Percentiles rank a stretch among this genome's conserved stretches.
These are phyloP conservation scores for Pemphredon lugubris DNA, from an alignment of 2,888 invertebrate genomes.

Conservation along the genomic window DNA sequence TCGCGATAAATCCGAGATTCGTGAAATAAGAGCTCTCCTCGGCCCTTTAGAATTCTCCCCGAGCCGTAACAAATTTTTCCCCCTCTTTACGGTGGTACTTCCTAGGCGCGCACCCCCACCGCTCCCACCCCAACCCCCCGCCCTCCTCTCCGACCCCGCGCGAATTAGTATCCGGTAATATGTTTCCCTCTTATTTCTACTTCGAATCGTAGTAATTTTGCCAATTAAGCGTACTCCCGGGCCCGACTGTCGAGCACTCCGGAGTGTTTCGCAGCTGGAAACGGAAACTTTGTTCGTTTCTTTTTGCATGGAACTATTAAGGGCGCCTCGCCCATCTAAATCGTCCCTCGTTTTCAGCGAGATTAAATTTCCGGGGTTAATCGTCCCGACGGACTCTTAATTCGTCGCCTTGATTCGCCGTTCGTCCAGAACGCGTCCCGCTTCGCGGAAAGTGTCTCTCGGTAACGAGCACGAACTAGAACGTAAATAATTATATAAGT, in stretches of 20 bases:
- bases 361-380: slow-evolving; percentile 75
- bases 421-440: slow-evolving; percentile 44
- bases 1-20: slow-evolving; percentile 37
- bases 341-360: slow-evolving; percentile 73
- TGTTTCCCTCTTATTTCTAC: slow-evolving; percentile 46
- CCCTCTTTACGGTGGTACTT: neutral
- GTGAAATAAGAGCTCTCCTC: slow-evolving; percentile 25
- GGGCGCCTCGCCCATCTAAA: slow-evolving; percentile 65
- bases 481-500: slow-evolving; percentile 60
- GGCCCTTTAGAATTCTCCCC: slow-evolving; percentile 8
- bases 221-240: slow-evolving; percentile 34
- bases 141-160: no score
- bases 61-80: slow-evolving; percentile 18
- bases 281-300: slow-evolving; percentile 43
- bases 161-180: slow-evolving; percentile 43
- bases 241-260: neutral
- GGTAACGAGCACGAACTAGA: slow-evolving; percentile 42
- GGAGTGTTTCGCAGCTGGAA: slow-evolving; percentile 33
- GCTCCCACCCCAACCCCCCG: no score
- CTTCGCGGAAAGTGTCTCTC: slow-evolving; percentile 40
- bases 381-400: slow-evolving; percentile 72
- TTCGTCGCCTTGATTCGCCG: slow-evolving; percentile 68
- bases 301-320: slow-evolving; percentile 61
- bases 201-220: slow-evolving; percentile 48
- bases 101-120: no score